Conservation (phyloP, 2,113 vertebrate species). For the Pangasianodon hypophthalmus region DNA sequence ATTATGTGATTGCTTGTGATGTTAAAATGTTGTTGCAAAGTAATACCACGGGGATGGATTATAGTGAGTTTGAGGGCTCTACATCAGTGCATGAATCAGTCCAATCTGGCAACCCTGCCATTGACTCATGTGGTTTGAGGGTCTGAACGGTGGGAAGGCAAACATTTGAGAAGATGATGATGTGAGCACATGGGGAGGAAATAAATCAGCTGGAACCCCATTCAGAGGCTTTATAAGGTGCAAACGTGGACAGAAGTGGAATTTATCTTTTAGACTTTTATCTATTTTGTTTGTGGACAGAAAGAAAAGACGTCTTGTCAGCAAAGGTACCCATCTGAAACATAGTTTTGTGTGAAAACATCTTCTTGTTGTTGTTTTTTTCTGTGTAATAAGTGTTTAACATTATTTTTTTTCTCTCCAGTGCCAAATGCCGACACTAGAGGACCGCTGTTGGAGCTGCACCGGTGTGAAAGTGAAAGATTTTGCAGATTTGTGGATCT, state of each 20-base stretch:
- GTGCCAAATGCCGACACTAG: constrained; percentile 84
- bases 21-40: background rate
- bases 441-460: constrained; percentile 84
- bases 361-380: background rate
- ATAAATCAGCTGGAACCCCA: background rate
- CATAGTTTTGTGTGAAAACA: background rate
- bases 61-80: background rate
- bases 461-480: constrained; percentile 67
- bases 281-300: background rate
- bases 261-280: background rate
- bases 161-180: constrained; percentile 10
- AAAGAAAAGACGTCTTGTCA: background rate
- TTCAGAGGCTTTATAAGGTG: constrained; percentile 13
- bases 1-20: background rate
- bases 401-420: background rate
- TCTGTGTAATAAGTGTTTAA: background rate
- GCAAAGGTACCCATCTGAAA: background rate
- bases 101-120: background rate
- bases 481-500: constrained; percentile 62
- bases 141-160: background rate
- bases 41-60: background rate
- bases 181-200: constrained; percentile 4
- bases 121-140: constrained; percentile 8
- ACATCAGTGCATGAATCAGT: fast-evolving
- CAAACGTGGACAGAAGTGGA: background rate